These are phyloP conservation scores for Nibea coibor DNA, from an alignment of 2,113 vertebrate species.

Conservation along the genomic window DNA sequence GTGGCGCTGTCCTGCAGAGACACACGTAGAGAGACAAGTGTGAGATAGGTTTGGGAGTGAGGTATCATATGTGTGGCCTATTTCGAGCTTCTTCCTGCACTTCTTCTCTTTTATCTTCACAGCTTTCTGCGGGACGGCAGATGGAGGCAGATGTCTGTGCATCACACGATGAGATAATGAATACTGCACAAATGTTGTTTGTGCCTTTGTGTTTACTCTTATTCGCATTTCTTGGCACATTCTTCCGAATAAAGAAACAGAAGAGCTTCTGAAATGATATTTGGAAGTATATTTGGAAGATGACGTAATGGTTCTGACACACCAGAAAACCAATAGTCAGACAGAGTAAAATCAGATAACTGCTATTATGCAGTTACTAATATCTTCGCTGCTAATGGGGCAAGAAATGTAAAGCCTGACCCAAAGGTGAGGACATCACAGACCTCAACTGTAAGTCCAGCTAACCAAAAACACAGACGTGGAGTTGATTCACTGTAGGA, in stretches of 20 bases:
- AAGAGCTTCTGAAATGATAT: neutral
- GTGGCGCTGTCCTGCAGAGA: slow-evolving; percentile 87
- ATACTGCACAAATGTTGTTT: slow-evolving; percentile 29
- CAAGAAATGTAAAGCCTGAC: neutral
- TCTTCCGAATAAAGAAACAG: neutral
- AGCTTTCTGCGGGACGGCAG: slow-evolving; percentile 19
- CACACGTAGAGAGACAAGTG: neutral
- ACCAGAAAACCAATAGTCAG: neutral
- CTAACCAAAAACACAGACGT: neutral
- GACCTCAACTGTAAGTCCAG: neutral
- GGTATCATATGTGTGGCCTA: slow-evolving; percentile 28
- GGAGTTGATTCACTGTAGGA: neutral
- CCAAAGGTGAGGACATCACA: neutral
- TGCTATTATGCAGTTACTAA: neutral
- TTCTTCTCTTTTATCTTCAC: slow-evolving; percentile 26
- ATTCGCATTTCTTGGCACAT: neutral
- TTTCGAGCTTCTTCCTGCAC: slow-evolving; percentile 5
- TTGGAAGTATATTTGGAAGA: neutral
- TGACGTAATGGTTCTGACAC: neutral
- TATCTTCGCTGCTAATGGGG: neutral
- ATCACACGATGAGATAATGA: slow-evolving; percentile 24
- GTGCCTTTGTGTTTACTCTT: neutral
- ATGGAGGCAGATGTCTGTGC: slow-evolving; percentile 26
- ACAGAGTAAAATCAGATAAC: neutral
- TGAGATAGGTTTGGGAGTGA: neutral